These are phyloP conservation scores for Chrosomus eos DNA, from an alignment of 2,797 vertebrate genomes.

Conservation along the genomic window DNA sequence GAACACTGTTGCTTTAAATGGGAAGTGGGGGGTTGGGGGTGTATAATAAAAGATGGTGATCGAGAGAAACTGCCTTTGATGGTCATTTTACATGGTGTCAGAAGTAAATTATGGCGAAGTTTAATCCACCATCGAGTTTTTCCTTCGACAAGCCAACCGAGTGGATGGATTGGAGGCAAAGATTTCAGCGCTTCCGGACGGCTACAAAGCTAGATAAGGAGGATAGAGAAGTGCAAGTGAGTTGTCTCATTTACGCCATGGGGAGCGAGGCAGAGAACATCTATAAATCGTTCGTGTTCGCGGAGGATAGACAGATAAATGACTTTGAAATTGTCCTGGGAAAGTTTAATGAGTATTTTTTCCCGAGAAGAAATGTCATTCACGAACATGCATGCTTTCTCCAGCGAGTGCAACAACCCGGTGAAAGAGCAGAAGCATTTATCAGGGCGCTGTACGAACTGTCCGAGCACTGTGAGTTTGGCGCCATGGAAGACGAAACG, in stretches of 20 bases:
- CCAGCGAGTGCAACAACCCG: background rate
- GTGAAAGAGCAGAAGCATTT: conserved; percentile 10
- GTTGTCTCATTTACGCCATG: background rate
- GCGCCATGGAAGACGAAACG: background rate
- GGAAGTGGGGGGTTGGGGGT: too few relatives aligned
- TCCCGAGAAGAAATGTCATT: background rate
- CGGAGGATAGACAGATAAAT: background rate
- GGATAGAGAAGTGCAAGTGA: background rate
- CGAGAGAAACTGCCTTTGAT: too few relatives aligned
- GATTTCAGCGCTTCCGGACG: background rate
- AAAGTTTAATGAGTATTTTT: background rate
- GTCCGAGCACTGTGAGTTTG: conserved; percentile 47
- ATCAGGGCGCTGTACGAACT: conserved; percentile 17
- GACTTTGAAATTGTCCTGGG: background rate
- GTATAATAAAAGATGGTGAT: too few relatives aligned
- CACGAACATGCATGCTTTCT: background rate
- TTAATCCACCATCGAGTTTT: conserved; percentile 35
- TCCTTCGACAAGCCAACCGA: background rate
- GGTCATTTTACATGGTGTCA: too few relatives aligned
- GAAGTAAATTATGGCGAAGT: too few relatives aligned
- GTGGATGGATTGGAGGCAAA: conserved; percentile 39
- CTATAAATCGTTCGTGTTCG: background rate
- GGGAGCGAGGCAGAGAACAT: background rate
- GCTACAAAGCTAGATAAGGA: background rate
- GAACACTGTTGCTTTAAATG: too few relatives aligned